A percentile compares a stretch with the other conserved stretches of the same genome.
These are phyloP conservation scores for Parasteatoda lunata DNA, from an alignment of 2,888 invertebrate species.

Conservation along the genomic window DNA sequence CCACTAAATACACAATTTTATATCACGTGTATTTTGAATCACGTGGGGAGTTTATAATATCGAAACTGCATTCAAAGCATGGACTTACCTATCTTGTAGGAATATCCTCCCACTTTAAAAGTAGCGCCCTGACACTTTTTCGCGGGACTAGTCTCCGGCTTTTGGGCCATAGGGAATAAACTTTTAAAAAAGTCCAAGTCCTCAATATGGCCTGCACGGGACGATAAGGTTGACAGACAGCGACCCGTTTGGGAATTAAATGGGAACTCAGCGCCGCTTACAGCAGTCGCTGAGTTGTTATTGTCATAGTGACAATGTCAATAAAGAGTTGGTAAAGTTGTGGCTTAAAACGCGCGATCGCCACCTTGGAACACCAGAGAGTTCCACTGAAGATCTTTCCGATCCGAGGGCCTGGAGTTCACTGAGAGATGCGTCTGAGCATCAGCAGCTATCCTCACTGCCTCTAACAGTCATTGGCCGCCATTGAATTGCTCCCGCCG, in stretches of 20 bases:
- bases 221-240: conserved; percentile 14
- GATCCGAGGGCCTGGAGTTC: conserved; percentile 49
- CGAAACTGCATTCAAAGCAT: neutral
- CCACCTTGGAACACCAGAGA: conserved; percentile 22
- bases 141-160: conserved; percentile 44
- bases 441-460: conserved; percentile 60
- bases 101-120: conserved; percentile 63
- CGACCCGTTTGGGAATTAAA: neutral
- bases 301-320: conserved; percentile 25
- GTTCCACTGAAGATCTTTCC: conserved; percentile 25
- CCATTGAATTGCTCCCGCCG: conserved; percentile 42
- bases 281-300: conserved; percentile 15
- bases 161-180: conserved; percentile 49
- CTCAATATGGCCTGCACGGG: conserved; percentile 57
- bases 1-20: neutral
- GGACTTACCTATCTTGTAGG: conserved; percentile 64
- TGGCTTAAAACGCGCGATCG: neutral
- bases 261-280: conserved; percentile 28
- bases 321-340: neutral
- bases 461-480: conserved; percentile 63
- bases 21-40: neutral
- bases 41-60: neutral
- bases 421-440: conserved; percentile 64
- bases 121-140: conserved; percentile 67
- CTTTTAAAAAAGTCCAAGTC: conserved; percentile 18